Conservation (phyloP, 2,113 vertebrate species). For the Limnothrissa miodon region DNA sequence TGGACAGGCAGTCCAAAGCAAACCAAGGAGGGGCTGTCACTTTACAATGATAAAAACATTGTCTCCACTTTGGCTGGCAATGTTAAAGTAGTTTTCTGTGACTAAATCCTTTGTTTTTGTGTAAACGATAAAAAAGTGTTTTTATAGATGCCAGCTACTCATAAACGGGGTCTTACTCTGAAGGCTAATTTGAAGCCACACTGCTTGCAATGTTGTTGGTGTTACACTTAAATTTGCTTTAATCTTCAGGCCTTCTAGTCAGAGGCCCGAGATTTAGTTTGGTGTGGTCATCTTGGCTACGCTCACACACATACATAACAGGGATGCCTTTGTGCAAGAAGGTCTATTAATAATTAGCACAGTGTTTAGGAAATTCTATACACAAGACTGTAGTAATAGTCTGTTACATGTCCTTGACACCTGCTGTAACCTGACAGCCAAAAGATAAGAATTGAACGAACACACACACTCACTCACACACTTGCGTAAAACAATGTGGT, state of each 20-base stretch:
- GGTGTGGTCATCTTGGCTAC: background rate
- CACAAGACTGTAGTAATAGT: background rate
- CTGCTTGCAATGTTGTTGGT: background rate
- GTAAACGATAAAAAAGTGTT: too few relatives aligned
- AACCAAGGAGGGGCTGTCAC: too few relatives aligned
- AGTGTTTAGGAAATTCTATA: background rate
- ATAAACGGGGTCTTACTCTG: too few relatives aligned
- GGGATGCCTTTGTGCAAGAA: background rate
- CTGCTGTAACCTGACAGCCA: background rate
- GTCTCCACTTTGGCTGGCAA: too few relatives aligned
- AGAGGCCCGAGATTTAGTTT: background rate
- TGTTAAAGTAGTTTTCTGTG: too few relatives aligned
- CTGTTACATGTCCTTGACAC: background rate
- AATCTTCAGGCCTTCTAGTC: background rate
- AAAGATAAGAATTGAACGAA: background rate
- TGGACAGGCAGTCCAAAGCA: too few relatives aligned
- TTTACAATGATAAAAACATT: too few relatives aligned
- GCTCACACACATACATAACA: background rate
- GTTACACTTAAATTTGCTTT: background rate
- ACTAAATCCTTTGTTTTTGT: too few relatives aligned
- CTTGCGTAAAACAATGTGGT: constrained; percentile 2
- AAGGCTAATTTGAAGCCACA: background rate
- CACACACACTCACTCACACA: background rate
- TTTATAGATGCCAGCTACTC: too few relatives aligned
- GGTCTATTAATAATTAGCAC: background rate